Conservation (phyloP, 2,797 vertebrate genomes). For the Botia kubotai region DNA sequence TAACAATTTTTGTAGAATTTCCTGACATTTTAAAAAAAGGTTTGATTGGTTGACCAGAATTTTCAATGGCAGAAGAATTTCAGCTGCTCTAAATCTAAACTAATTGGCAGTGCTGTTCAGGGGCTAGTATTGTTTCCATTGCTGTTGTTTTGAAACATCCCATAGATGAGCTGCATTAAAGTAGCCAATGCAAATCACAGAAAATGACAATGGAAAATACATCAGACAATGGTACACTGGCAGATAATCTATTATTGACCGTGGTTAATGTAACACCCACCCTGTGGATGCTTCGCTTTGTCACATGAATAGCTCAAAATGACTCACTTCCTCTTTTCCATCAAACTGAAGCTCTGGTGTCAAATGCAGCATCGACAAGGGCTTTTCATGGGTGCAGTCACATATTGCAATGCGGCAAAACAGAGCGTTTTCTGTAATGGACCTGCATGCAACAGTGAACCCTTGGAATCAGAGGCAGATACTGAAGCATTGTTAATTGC, state of each 20-base stretch:
- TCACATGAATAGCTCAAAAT: slow-evolving; percentile 63
- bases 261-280: slow-evolving; percentile 45
- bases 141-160: not conserved
- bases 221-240: slow-evolving; percentile 1
- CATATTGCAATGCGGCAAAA: not conserved
- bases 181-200: not conserved
- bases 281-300: slow-evolving; percentile 43
- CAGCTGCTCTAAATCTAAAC: not conserved
- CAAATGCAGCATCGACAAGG: slow-evolving; percentile 10
- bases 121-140: not conserved
- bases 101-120: not conserved
- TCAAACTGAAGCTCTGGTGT: slow-evolving; percentile 46
- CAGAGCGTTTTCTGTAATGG: not conserved
- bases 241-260: slow-evolving; percentile 25
- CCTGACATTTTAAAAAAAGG: too few relatives aligned
- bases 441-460: not conserved
- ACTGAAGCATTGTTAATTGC: not conserved
- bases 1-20: too few relatives aligned
- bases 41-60: too few relatives aligned
- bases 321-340: slow-evolving; percentile 63
- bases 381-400: slow-evolving; percentile 1
- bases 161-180: not conserved
- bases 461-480: slow-evolving; percentile 4
- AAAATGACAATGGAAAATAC: slow-evolving; percentile 31
- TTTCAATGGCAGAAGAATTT: too few relatives aligned